These are phyloP conservation scores for Semnornis frantzii DNA, from an alignment of 2,113 vertebrate species.

Conservation along the genomic window DNA sequence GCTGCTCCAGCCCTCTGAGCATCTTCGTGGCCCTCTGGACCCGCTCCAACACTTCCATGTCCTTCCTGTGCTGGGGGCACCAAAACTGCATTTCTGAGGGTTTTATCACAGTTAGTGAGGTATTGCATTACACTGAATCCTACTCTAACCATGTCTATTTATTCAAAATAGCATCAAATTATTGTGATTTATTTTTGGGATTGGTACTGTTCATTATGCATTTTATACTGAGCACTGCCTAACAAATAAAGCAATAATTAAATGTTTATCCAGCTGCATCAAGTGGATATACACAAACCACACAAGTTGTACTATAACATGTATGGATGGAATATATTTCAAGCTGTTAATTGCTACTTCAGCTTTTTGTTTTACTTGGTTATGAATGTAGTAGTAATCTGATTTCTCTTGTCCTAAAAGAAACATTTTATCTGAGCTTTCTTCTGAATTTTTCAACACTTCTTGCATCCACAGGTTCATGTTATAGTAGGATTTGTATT, in stretches of 20 bases:
- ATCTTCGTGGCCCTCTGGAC: too few relatives aligned
- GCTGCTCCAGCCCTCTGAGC: too few relatives aligned
- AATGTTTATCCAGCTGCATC: background rate
- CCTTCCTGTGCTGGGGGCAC: too few relatives aligned
- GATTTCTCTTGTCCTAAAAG: background rate
- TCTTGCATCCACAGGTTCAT: background rate
- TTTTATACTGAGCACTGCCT: background rate
- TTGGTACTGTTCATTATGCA: background rate
- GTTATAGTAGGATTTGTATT: background rate
- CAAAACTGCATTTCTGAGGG: background rate
- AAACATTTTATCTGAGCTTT: background rate
- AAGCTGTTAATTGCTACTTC: background rate
- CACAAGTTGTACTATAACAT: background rate
- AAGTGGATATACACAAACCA: background rate
- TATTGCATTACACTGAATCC: background rate
- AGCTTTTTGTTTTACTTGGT: background rate
- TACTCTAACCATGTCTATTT: background rate
- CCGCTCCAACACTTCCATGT: too few relatives aligned
- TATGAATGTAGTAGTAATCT: background rate
- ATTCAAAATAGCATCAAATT: background rate
- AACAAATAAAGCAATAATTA: background rate
- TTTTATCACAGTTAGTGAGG: background rate
- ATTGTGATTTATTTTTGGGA: background rate
- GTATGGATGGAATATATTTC: background rate
- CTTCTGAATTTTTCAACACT: background rate